A percentile compares a stretch with the other conserved stretches of the same genome.
Evolutionary conservation across 2,888 invertebrate species (phyloP).

Genomic region (Hyposoter dolosus): DNA sequence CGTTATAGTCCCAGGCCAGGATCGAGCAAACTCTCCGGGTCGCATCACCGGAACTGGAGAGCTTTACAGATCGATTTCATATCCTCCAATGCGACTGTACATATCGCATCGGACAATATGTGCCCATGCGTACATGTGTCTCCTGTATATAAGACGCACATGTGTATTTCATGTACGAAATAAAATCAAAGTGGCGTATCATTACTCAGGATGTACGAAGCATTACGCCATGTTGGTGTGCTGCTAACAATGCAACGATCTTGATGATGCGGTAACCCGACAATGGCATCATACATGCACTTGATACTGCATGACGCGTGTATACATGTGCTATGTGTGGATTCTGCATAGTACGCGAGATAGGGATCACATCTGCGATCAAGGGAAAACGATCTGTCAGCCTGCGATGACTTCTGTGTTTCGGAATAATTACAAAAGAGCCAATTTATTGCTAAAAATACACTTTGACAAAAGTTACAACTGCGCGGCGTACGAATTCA

Average conservation of each 20-base stretch:
- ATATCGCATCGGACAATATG: neutral
- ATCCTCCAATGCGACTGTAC: constrained; percentile 47
- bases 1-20: constrained; percentile 18
- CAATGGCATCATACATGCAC: constrained; percentile 33
- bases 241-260: neutral
- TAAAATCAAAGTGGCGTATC: constrained; percentile 17
- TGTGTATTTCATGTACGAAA: neutral
- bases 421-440: constrained; percentile 16
- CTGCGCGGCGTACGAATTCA: neutral
- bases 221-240: neutral
- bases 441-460: neutral
- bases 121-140: neutral
- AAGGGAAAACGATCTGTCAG: constrained; percentile 17
- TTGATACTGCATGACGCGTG: neutral
- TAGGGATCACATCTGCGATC: constrained; percentile 1
- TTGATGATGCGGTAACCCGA: constrained; percentile 41
- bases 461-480: neutral
- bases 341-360: neutral
- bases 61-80: constrained; percentile 52
- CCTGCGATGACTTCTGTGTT: constrained; percentile 12
- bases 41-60: constrained; percentile 12
- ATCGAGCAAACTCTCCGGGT: constrained; percentile 25
- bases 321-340: neutral
- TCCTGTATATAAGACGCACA: neutral
- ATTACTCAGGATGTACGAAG: neutral